Conservation (phyloP, 2,888 invertebrate species). For the Palloptera scutellata region DNA sequence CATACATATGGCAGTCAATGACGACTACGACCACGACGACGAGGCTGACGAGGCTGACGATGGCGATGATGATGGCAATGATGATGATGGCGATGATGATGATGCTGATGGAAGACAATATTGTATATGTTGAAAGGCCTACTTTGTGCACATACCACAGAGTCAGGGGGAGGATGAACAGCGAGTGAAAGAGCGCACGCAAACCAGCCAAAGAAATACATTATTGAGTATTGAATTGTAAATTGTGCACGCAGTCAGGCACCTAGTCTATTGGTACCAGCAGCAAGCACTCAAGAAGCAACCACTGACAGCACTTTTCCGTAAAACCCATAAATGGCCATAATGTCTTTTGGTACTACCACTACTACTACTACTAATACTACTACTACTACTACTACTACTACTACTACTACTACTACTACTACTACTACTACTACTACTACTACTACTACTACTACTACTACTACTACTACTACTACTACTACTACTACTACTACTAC, state of each 20-base stretch:
- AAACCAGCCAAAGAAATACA: conserved; percentile 32
- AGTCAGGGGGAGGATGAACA: too few relatives aligned
- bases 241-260: conserved; percentile 41
- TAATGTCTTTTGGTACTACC: background rate
- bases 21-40: too few relatives aligned
- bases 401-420: too few relatives aligned
- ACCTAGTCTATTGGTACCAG: conserved; percentile 27
- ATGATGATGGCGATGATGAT: background rate
- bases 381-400: too few relatives aligned
- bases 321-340: conserved; percentile 15
- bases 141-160: conserved; percentile 32
- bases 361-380: too few relatives aligned
- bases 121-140: conserved; percentile 37
- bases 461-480: too few relatives aligned
- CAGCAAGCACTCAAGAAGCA: background rate
- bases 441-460: too few relatives aligned
- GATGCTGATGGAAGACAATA: conserved; percentile 39
- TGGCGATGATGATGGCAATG: background rate
- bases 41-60: too few relatives aligned
- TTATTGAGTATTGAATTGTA: conserved; percentile 47
- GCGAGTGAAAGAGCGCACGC: too few relatives aligned
- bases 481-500: too few relatives aligned
- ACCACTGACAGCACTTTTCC: conserved; percentile 16
- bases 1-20: conserved; percentile 33
- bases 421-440: too few relatives aligned